Evolutionary conservation across 2,888 invertebrate genomes (phyloP).

Genomic region (Caenorhabditis sp.): DNA sequence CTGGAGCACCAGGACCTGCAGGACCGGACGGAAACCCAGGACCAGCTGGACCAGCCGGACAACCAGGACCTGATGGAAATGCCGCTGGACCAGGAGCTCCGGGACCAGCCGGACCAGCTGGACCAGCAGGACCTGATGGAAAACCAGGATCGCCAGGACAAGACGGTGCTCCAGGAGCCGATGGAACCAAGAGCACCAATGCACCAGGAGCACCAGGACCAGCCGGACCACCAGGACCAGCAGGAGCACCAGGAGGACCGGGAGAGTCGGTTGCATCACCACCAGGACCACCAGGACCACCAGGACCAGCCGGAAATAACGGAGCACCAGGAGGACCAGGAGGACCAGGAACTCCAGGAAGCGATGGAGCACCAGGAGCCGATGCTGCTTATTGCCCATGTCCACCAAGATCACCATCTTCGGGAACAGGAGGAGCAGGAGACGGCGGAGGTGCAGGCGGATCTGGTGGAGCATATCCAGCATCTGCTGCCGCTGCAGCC

Average conservation of each 20-base stretch:
- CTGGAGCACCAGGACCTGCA: constrained; percentile 11
- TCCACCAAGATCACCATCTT: constrained; percentile 24
- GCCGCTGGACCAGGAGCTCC: not conserved
- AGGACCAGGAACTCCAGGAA: constrained; percentile 10
- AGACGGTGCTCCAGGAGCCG: constrained; percentile 5
- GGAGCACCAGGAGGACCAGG: constrained; percentile 10
- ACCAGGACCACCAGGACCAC: constrained; percentile 5
- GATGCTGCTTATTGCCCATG: constrained; percentile 29
- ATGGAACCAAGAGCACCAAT: not conserved
- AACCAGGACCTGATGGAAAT: constrained; percentile 6
- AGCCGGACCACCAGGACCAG: constrained; percentile 52
- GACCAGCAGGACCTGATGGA: constrained; percentile 6
- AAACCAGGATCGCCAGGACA: constrained; percentile 8
- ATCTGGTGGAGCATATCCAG: not conserved
- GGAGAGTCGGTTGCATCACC: not conserved
- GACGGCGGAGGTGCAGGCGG: not conserved
- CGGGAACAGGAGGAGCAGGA: no score
- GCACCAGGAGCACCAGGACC: constrained; percentile 30
- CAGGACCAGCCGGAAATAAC: not conserved
- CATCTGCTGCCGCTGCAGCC: not conserved
- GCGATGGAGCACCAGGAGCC: constrained; percentile 6
- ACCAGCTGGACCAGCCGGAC: constrained; percentile 7
- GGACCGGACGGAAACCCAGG: constrained; percentile 13
- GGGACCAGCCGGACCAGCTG: constrained; percentile 10
- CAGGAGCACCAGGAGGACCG: constrained; percentile 54